A percentile compares a stretch with the other conserved stretches of the same genome.
These are phyloP conservation scores for Dipodomys ordii DNA, from an alignment of 2,113 vertebrate genomes.

Conservation along the genomic window DNA sequence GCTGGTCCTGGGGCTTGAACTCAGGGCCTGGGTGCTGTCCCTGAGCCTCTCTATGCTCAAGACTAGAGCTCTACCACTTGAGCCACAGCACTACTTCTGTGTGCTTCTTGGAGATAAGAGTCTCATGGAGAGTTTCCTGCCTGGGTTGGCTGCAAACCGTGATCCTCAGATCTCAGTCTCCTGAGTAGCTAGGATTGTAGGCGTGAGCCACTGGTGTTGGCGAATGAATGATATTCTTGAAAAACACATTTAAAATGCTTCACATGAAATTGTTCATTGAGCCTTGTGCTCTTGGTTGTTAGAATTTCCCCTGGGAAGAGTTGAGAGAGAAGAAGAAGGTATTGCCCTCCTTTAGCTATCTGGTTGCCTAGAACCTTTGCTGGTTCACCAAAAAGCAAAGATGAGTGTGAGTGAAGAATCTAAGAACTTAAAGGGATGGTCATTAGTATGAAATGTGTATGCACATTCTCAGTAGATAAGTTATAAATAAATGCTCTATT, in stretches of 20 bases:
- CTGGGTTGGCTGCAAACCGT: no score
- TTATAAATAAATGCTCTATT: not conserved
- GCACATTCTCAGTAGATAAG: not conserved
- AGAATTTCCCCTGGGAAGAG: not conserved
- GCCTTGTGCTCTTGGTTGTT: not conserved
- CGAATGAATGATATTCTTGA: not conserved
- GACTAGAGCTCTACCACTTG: no score
- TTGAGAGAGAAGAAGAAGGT: not conserved
- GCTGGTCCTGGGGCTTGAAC: no score
- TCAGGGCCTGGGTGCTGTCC: no score
- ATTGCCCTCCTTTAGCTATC: not conserved
- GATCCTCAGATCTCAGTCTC: no score
- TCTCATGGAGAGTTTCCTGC: no score
- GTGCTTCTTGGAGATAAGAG: no score
- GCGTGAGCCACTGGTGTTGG: no score
- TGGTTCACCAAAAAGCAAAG: not conserved
- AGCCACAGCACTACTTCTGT: no score
- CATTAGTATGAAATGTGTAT: not conserved
- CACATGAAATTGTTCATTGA: not conserved
- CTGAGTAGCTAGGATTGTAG: no score
- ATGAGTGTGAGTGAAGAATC: not conserved
- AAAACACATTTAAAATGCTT: not conserved
- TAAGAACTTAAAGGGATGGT: not conserved
- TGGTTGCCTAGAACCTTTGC: not conserved
- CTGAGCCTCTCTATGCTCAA: no score